Conservation (phyloP, 2,888 invertebrate genomes). For the Keiferia lycopersicella region DNA sequence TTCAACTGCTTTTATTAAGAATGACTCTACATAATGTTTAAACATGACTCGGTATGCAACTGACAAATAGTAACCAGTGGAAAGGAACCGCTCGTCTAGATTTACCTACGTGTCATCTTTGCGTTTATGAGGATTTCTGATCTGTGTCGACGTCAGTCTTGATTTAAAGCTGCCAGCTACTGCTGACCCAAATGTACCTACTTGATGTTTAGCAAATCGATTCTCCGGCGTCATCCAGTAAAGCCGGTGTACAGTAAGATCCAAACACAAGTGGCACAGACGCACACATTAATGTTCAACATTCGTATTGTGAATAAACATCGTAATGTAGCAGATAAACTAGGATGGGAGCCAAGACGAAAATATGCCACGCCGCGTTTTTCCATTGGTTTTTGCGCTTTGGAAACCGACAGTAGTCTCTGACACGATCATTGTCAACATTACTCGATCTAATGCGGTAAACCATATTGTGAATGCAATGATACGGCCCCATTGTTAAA, state of each 20-base stretch:
- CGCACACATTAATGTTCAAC: slow-evolving; percentile 77
- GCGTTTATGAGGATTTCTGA: slow-evolving; percentile 6
- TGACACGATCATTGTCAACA: slow-evolving; percentile 54
- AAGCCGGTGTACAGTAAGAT: slow-evolving; percentile 44
- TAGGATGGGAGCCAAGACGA: slow-evolving; percentile 82
- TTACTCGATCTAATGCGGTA: slow-evolving; percentile 58
- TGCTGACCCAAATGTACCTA: slow-evolving; percentile 24
- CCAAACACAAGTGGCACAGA: slow-evolving; percentile 66
- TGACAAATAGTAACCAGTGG: slow-evolving; percentile 1
- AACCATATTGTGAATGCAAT: slow-evolving; percentile 30
- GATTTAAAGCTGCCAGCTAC: slow-evolving; percentile 14
- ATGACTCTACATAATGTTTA: slow-evolving; percentile 13
- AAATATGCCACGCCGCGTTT: slow-evolving; percentile 80
- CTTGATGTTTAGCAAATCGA: slow-evolving; percentile 25
- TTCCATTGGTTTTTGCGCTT: slow-evolving; percentile 79
- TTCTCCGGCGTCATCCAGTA: slow-evolving; percentile 22
- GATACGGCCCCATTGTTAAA: slow-evolving; percentile 28
- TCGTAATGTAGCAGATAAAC: slow-evolving; percentile 82
- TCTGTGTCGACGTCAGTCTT: slow-evolving; percentile 12
- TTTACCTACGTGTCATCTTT: neutral
- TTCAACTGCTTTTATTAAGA: slow-evolving; percentile 12
- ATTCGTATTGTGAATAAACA: slow-evolving; percentile 82
- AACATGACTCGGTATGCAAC: slow-evolving; percentile 3
- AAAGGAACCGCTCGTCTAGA: neutral
- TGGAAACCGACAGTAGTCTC: slow-evolving; percentile 72